Conservation (phyloP, 2,888 invertebrate species). For the Oegoconia quadripuncta region DNA sequence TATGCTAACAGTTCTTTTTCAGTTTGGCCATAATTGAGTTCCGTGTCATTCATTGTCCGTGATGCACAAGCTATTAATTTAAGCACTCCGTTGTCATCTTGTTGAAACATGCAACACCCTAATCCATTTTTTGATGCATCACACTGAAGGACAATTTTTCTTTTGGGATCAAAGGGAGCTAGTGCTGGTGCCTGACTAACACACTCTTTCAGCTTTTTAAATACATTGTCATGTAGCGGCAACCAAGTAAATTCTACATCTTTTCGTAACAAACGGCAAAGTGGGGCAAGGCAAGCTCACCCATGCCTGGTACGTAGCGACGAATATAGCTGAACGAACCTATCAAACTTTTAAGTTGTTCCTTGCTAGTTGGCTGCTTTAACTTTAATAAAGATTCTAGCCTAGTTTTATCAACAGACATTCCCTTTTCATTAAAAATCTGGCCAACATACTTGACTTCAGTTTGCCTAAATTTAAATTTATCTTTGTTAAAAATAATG, state of each 20-base stretch:
- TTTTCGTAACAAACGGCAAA: slow-evolving; percentile 13
- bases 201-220: slow-evolving; percentile 9
- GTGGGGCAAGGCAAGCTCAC: slow-evolving; percentile 13
- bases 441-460: slow-evolving; percentile 19
- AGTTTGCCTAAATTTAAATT: slow-evolving; percentile 15
- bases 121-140: slow-evolving; percentile 10
- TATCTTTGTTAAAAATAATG: slow-evolving; percentile 17
- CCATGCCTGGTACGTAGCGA: slow-evolving; percentile 18
- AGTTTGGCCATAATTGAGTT: slow-evolving; percentile 12
- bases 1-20: slow-evolving; percentile 12
- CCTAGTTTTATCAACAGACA: slow-evolving; percentile 12
- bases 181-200: slow-evolving; percentile 1
- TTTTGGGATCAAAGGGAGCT: slow-evolving; percentile 12
- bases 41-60: slow-evolving; percentile 9
- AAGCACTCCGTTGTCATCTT: slow-evolving; percentile 2
- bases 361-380: slow-evolving; percentile 10
- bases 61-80: slow-evolving; percentile 9
- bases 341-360: slow-evolving; percentile 11
- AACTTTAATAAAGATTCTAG: slow-evolving; percentile 13
- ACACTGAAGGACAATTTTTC: slow-evolving; percentile 13
- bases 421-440: slow-evolving; percentile 13
- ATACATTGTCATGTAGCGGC: slow-evolving; percentile 14
- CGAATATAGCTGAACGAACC: slow-evolving; percentile 17
- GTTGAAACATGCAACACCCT: slow-evolving; percentile 9
- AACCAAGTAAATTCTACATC: slow-evolving; percentile 16